phyloP scores from a whole-genome alignment of 1,140 invertebrate genomes.

The Vollenhovia emeryi region DNA sequence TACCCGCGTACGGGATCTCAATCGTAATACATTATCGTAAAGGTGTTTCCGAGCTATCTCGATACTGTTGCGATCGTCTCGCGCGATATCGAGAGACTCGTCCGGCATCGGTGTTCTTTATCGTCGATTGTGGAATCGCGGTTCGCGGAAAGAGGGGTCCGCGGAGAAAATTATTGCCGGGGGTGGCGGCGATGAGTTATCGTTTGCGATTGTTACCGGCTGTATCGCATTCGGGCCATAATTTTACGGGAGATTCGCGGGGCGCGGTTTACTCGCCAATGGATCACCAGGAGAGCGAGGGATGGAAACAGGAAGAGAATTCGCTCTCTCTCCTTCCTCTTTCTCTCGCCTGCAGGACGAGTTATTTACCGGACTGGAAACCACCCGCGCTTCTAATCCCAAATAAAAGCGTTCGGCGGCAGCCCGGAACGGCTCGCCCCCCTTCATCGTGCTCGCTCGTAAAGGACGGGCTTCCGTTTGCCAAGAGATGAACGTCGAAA shows the following conservation, averaged over 20 bases:
- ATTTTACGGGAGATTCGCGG: conserved; percentile 45
- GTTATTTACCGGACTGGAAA: conserved; percentile 53
- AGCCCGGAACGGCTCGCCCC: conserved; percentile 28
- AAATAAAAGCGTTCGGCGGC: conserved; percentile 52
- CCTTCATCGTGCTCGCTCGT: conserved; percentile 22
- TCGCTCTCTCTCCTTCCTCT: neutral
- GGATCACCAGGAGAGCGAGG: neutral
- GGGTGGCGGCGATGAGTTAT: conserved; percentile 34
- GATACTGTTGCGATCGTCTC: neutral
- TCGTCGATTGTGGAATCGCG: conserved; percentile 37
- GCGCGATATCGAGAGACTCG: neutral
- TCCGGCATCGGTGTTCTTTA: neutral
- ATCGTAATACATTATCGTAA: conserved; percentile 8
- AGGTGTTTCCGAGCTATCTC: neutral
- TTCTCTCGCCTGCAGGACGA: neutral
- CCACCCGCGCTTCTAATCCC: conserved; percentile 43
- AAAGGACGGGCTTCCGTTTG: conserved; percentile 50
- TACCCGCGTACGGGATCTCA: neutral
- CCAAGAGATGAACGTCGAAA: conserved; percentile 53
- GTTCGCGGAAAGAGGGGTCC: conserved; percentile 22
- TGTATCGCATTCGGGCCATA: conserved; percentile 45
- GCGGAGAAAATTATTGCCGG: conserved; percentile 38
- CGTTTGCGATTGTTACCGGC: conserved; percentile 46
- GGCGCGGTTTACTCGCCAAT: conserved; percentile 13
- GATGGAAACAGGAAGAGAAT: conserved; percentile 36